A percentile compares a stretch with the other conserved stretches of the same genome.
phyloP scores from a whole-genome alignment of 2,113 vertebrate genomes.

The Hassar affinis region DNA sequence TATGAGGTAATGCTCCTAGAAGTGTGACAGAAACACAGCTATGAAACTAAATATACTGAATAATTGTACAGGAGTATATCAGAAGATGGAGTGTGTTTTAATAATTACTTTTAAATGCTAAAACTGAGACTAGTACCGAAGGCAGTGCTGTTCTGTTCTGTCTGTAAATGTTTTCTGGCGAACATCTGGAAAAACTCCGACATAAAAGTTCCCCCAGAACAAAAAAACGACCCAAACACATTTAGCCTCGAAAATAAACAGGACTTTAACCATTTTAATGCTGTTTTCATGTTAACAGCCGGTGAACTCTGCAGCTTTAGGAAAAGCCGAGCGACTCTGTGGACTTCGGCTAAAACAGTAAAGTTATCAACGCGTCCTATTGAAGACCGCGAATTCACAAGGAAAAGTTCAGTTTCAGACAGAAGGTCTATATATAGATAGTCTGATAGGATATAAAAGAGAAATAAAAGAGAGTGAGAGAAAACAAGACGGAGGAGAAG shows the following conservation, averaged over 20 bases:
- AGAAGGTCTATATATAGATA: too few species aligned
- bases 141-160: neutral
- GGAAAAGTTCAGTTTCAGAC: neutral
- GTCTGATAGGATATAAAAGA: too few species aligned
- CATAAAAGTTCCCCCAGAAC: neutral
- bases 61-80: too few species aligned
- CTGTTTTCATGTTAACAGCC: neutral
- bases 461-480: neutral
- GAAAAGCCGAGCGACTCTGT: neutral
- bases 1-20: neutral
- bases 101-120: neutral
- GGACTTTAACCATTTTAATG: neutral
- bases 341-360: too few species aligned
- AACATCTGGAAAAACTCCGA: conserved; percentile 31
- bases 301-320: neutral
- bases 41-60: too few species aligned
- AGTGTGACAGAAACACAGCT: too few species aligned
- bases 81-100: too few species aligned
- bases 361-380: too few species aligned
- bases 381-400: neutral
- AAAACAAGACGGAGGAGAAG: too few species aligned
- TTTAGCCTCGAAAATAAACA: neutral
- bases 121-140: neutral
- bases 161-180: neutral
- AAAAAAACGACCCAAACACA: neutral